These are phyloP conservation scores for Drosophila sturtevanti DNA, from an alignment of 1,140 invertebrate species.

Conservation along the genomic window DNA sequence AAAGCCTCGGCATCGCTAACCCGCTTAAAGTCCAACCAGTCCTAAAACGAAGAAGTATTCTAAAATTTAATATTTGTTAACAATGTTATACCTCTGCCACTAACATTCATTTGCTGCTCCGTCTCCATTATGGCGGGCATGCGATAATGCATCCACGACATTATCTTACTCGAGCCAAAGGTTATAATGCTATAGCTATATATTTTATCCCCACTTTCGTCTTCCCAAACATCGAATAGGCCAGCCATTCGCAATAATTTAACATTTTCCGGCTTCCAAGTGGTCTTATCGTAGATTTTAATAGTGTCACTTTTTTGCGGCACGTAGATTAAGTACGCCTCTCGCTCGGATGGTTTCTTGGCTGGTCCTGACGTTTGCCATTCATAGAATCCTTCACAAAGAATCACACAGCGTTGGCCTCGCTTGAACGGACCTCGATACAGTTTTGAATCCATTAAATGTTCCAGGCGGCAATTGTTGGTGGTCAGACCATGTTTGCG, in stretches of 20 bases:
- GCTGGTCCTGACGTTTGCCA: conserved; percentile 89
- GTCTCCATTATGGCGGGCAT: conserved; percentile 90
- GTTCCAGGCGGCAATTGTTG: conserved; percentile 92
- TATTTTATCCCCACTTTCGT: conserved; percentile 85
- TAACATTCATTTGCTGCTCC: conserved; percentile 87
- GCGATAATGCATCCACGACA: conserved; percentile 90
- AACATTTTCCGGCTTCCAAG: conserved; percentile 85
- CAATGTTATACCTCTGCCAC: conserved; percentile 12
- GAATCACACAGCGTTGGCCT: conserved; percentile 89
- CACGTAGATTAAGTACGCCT: conserved; percentile 89
- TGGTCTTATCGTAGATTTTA: conserved; percentile 85
- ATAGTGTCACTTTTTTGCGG: conserved; percentile 84
- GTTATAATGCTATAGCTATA: conserved; percentile 92
- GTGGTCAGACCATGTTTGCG: conserved; percentile 88
- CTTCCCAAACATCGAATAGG: conserved; percentile 88
- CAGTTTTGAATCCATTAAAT: conserved; percentile 87
- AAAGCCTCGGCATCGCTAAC: conserved; percentile 85
- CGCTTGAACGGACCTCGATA: conserved; percentile 86
- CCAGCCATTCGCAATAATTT: conserved; percentile 90
- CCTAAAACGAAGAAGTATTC: conserved; percentile 70
- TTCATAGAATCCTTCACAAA: conserved; percentile 94
- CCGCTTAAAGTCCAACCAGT: conserved; percentile 88
- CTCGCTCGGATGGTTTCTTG: conserved; percentile 85
- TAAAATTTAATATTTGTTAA: background rate
- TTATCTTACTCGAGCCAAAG: conserved; percentile 87